Evolutionary conservation across 2,888 invertebrate genomes (phyloP), one percentile per base, ranked within the genome.

Genomic region (Coronaproctus castanopsis): DNA sequence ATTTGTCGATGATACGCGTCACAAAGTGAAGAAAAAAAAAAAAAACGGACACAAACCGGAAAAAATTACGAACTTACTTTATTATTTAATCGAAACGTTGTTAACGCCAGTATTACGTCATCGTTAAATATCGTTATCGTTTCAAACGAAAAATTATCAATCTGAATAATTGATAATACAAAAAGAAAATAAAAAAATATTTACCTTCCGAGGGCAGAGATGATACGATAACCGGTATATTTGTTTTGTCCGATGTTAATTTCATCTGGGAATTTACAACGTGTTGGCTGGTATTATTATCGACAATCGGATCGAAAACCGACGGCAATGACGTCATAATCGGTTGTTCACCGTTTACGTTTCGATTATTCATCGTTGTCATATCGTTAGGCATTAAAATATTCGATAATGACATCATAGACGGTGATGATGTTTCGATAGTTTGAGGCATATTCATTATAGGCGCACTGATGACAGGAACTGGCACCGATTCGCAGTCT

Each of bases 251-350:
- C 14, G 36, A 36, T 5, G 14, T 36, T 14, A 36, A 36, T 36
- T 36, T 36, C 14, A 14, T 36, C 36, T 36, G 36, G 14, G 36
- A 14, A 36, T 36, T 24, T 5, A 49, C 20, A 5, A 58, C 49
- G 20, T 58, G 61, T 20, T 61, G 62, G 2, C 65, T 63, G n/a
- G n/a, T n/a, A n/a, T n/a, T n/a, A 52, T 64, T 65, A 54, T 66
- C 67, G 14, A 65, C 64, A 24, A 66, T 59, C 8, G 67, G 66
- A 61, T 66, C 66, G 54, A 66, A 66, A 22, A 66, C 65, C 20
- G 65, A 66, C 5, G 66, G 65, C 48, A 59, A n/a, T 14, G 36
- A 36, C 36, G 36, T 5, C 36, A 36, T 36, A 36, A 36, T 36
- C 14, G 36, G 36, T 36, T 36, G 8, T 36, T 14, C 36, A 14